Conservation (phyloP, 2,797 vertebrate genomes). For the Crypturellus tataupa region DNA sequence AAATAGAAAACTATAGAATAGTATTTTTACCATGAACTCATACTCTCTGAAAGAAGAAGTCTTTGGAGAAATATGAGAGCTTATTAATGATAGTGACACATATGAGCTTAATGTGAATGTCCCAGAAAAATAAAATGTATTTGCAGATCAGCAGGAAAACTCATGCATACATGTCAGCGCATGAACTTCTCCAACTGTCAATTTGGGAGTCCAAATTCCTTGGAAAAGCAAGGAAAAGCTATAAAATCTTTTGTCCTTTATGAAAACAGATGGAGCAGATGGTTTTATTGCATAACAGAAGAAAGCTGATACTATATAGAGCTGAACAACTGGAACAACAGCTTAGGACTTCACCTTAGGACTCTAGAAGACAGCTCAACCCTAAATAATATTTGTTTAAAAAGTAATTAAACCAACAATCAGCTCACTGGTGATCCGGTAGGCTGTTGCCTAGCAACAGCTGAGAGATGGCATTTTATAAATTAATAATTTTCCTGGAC, state of each 20-base stretch:
- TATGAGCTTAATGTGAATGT: background rate
- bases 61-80: background rate
- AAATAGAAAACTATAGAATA: background rate
- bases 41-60: background rate
- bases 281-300: background rate
- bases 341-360: background rate
- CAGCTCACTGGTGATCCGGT: background rate
- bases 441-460: constrained; percentile 31
- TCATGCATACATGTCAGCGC: accelerated
- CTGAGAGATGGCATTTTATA: background rate
- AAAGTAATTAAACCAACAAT: background rate
- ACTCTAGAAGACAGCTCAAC: background rate
- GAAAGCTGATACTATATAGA: background rate
- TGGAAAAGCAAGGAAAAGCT: background rate
- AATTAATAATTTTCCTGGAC: background rate
- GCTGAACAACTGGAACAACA: background rate
- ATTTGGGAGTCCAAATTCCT: background rate
- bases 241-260: background rate
- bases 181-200: background rate
- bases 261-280: accelerated
- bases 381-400: background rate
- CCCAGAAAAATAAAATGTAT: background rate
- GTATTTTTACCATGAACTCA: background rate
- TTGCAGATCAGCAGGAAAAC: background rate
- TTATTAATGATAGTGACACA: background rate